Percentiles rank a stretch among this genome's conserved stretches.
phyloP scores from a whole-genome alignment of 2,888 invertebrate genomes.

The Plebejus argus region DNA sequence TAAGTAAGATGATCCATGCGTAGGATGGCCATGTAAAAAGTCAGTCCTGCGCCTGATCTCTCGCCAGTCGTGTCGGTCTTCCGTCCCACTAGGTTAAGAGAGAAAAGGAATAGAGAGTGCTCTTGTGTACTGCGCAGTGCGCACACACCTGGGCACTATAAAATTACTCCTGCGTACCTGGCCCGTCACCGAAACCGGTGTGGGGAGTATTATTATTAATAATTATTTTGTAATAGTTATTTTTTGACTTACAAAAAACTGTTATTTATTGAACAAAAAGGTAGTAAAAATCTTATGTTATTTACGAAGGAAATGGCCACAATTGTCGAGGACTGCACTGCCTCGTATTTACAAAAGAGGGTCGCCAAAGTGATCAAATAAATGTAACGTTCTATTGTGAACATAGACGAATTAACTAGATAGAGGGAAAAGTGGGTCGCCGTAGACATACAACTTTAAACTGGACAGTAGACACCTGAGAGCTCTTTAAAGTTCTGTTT shows the following conservation, averaged over 20 bases:
- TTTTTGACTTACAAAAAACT: background rate
- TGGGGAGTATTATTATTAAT: too few species aligned
- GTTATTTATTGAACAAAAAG: slow-evolving; percentile 12
- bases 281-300: slow-evolving; percentile 4
- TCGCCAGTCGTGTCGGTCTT: too few species aligned
- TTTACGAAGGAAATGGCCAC: slow-evolving; percentile 1
- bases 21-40: too few species aligned
- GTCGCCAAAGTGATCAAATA: slow-evolving; percentile 22
- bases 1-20: too few species aligned
- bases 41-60: too few species aligned
- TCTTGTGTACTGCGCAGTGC: too few species aligned
- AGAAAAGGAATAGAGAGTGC: too few species aligned
- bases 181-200: too few species aligned
- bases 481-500: background rate
- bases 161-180: too few species aligned
- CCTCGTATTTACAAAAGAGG: slow-evolving; percentile 16
- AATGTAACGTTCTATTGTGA: slow-evolving; percentile 21
- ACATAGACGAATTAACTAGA: slow-evolving; percentile 1
- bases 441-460: background rate
- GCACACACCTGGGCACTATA: too few species aligned
- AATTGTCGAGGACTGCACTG: slow-evolving; percentile 17
- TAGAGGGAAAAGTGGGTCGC: slow-evolving; percentile 5
- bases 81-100: too few species aligned
- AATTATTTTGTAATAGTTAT: background rate
- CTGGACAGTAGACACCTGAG: background rate